These are phyloP conservation scores for Meteorus cinctellus DNA, from an alignment of 2,888 invertebrate genomes.

Conservation along the genomic window DNA sequence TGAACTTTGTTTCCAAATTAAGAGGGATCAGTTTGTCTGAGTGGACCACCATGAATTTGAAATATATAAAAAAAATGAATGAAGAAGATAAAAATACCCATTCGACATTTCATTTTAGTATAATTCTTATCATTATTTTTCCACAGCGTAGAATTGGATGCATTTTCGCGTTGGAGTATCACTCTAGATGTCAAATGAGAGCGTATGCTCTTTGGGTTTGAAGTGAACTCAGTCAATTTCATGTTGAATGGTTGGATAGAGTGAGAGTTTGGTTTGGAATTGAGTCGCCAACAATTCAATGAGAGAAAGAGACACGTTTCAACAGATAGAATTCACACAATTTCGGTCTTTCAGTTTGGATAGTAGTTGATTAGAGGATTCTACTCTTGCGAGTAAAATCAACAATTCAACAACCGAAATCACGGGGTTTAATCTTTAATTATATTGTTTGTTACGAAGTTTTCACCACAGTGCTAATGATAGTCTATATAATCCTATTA, in stretches of 20 bases:
- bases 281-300: slow-evolving; percentile 35
- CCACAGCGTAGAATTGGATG: background rate
- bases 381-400: slow-evolving; percentile 18
- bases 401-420: background rate
- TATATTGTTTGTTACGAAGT: background rate
- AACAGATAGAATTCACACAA: slow-evolving; percentile 3
- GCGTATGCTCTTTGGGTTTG: slow-evolving; percentile 30
- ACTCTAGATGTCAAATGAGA: background rate
- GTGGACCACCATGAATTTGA: background rate
- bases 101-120: background rate
- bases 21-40: slow-evolving; percentile 25
- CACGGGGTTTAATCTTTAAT: slow-evolving; percentile 1
- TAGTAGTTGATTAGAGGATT: slow-evolving; percentile 33
- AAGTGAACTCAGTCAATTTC: slow-evolving; percentile 28
- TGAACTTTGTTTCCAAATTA: slow-evolving; percentile 43
- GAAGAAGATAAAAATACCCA: background rate
- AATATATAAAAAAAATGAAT: background rate
- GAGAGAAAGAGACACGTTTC: slow-evolving; percentile 19
- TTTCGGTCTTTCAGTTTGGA: slow-evolving; percentile 4
- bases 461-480: background rate
- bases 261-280: slow-evolving; percentile 38
- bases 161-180: background rate
- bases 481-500: background rate
- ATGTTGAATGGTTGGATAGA: slow-evolving; percentile 13
- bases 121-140: slow-evolving; percentile 2